phyloP scores from a whole-genome alignment of 1,140 invertebrate genomes.

The Gyrodactylus bullatarudis region DNA sequence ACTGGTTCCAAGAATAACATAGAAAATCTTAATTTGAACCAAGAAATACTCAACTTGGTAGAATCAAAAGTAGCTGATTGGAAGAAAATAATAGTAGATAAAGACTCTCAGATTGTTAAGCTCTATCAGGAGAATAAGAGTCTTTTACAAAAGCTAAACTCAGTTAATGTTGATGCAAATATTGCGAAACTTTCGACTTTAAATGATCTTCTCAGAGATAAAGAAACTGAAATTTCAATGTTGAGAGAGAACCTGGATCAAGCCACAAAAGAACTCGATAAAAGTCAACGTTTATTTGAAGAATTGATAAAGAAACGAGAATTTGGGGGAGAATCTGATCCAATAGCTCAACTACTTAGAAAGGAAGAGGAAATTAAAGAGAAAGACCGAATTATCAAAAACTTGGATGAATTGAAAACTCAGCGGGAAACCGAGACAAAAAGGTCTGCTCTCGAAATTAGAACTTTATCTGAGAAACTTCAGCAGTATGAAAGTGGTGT shows the following conservation, averaged over 20 bases:
- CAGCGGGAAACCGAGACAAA: not conserved
- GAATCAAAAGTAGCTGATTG: not conserved
- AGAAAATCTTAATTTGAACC: not conserved
- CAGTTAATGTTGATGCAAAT: not conserved
- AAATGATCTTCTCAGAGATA: not conserved
- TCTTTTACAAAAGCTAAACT: not conserved
- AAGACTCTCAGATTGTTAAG: not conserved
- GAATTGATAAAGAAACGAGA: not conserved
- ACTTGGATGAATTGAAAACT: not conserved
- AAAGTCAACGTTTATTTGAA: not conserved
- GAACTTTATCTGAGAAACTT: not conserved
- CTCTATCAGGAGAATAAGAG: not conserved
- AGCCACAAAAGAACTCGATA: not conserved
- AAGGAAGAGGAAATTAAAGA: not conserved
- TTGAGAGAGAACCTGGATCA: not conserved
- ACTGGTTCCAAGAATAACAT: not conserved
- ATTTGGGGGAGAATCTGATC: not conserved
- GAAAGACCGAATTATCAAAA: not conserved
- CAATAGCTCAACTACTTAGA: not conserved
- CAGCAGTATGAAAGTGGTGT: not conserved
- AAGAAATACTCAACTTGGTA: not conserved
- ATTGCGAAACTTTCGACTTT: not conserved
- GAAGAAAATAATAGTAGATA: not conserved
- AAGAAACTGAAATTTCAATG: not conserved
- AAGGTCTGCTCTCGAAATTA: not conserved